Evolutionary conservation across 2,797 vertebrate species (phyloP).

Genomic region (Poeciliopsis presidionis): DNA sequence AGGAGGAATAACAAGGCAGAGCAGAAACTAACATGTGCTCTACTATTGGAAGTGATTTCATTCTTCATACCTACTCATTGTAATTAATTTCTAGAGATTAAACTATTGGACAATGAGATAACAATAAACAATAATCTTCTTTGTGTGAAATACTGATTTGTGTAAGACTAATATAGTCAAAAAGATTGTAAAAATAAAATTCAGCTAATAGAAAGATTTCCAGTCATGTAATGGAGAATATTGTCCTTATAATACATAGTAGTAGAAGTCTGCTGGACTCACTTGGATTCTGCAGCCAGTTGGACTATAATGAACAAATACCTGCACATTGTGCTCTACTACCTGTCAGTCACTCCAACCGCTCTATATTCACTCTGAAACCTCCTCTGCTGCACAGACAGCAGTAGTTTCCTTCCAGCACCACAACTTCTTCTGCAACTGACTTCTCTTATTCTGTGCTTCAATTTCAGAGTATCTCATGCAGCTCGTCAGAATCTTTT

Average conservation of each 20-base stretch:
- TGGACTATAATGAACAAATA: conserved; percentile 29
- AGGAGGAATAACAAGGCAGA: neutral
- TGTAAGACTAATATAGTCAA: neutral
- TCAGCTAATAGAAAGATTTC: neutral
- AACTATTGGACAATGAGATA: neutral
- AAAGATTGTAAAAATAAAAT: neutral
- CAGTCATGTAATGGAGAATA: neutral
- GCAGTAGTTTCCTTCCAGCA: conserved; percentile 47
- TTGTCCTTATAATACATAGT: neutral
- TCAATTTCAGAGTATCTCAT: neutral
- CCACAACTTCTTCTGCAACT: conserved; percentile 14
- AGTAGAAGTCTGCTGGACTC: conserved; percentile 26
- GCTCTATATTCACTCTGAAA: conserved; percentile 36
- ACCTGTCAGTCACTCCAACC: conserved; percentile 17
- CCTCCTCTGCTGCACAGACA: conserved; percentile 47
- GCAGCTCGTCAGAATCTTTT: neutral
- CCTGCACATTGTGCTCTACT: conserved; percentile 7
- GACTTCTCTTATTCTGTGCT: neutral
- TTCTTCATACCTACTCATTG: neutral
- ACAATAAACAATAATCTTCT: neutral
- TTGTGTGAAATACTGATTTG: neutral
- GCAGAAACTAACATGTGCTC: neutral
- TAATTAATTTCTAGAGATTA: neutral
- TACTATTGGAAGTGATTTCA: neutral
- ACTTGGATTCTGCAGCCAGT: conserved; percentile 25